Evolutionary conservation across 2,797 vertebrate genomes (phyloP).

Genomic region (Arvicola amphibius): DNA sequence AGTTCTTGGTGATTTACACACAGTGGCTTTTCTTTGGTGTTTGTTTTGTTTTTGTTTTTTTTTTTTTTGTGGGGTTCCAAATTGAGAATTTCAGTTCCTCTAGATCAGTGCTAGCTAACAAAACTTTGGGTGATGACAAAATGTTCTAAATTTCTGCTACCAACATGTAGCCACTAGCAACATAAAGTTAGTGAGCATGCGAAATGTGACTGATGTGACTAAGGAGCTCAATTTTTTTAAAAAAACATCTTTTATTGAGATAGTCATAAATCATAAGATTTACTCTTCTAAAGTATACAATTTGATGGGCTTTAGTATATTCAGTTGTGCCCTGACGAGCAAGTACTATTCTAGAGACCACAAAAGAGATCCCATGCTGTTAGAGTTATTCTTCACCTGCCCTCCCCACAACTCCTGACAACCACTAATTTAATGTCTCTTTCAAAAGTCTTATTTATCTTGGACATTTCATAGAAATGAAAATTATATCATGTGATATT

Average conservation of each 20-base stretch:
- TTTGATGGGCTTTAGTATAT: conserved; percentile 37
- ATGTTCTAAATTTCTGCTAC: neutral
- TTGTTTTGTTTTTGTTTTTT: neutral
- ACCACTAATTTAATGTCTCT: conserved; percentile 43
- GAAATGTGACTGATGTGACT: conserved; percentile 1
- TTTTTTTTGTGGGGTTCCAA: neutral
- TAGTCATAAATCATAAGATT: neutral
- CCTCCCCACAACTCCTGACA: neutral
- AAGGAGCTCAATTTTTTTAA: neutral
- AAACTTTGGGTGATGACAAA: conserved; percentile 39
- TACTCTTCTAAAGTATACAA: conserved; percentile 20
- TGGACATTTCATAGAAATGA: conserved; percentile 32
- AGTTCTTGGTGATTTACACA: neutral
- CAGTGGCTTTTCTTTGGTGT: neutral
- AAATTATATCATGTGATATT: conserved; percentile 37
- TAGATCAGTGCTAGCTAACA: neutral
- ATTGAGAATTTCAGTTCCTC: conserved; percentile 31
- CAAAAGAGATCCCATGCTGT: conserved; percentile 21
- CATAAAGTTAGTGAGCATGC: neutral
- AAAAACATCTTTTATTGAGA: conserved; percentile 17
- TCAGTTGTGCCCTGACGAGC: neutral
- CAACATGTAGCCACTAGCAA: neutral
- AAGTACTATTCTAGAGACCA: conserved; percentile 37
- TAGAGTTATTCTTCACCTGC: neutral
- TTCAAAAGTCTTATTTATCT: conserved; percentile 40